phyloP scores from a whole-genome alignment of 1,140 invertebrate species.

The Trigoniulus corallinus region DNA sequence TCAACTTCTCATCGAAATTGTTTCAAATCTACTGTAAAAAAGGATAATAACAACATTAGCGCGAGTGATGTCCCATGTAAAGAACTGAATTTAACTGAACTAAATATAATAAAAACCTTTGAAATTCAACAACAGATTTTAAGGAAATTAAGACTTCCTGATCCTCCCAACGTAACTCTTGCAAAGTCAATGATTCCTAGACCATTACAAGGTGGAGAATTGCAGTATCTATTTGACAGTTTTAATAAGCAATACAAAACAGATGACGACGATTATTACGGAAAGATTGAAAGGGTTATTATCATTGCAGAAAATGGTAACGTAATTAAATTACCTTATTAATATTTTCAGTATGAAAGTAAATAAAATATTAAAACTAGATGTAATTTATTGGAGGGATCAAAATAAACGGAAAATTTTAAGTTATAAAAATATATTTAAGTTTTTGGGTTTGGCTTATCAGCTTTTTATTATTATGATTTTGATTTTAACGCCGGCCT shows the following conservation, averaged over 20 bases:
- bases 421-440: neutral
- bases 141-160: neutral
- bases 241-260: neutral
- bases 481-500: too few species aligned
- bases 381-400: neutral
- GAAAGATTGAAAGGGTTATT: constrained; percentile 56
- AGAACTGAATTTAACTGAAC: too few species aligned
- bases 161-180: neutral
- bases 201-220: neutral
- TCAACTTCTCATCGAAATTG: too few species aligned
- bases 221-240: too few species aligned
- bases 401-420: neutral
- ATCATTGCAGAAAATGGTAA: constrained; percentile 55
- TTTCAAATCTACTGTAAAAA: too few species aligned
- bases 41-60: too few species aligned
- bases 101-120: neutral
- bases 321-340: neutral
- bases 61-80: too few species aligned
- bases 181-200: neutral
- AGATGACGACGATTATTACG: constrained; percentile 48
- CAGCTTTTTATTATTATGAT: too few species aligned
- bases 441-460: neutral
- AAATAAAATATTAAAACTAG: neutral
- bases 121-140: neutral
- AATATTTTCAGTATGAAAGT: neutral